phyloP scores from a whole-genome alignment of 92 coral and sea anemone species.

The Epizoanthus stellaris region DNA sequence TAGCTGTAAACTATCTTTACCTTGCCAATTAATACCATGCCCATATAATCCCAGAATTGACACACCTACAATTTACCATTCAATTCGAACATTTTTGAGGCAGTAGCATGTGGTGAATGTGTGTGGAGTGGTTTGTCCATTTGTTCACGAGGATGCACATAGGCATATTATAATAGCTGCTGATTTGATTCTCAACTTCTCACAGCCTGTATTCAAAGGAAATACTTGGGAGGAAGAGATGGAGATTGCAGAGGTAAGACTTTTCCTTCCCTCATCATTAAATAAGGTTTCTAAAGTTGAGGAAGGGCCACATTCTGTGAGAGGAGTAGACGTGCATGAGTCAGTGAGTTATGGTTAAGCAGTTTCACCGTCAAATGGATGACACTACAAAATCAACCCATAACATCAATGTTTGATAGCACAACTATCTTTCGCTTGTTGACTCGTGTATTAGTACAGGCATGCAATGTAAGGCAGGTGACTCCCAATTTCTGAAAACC shows the following conservation, averaged over 20 bases:
- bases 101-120: background rate
- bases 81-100: no score
- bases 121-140: background rate
- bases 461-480: no score
- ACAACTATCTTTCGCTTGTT: no score
- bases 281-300: background rate
- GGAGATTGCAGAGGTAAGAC: slow-evolving; percentile 94
- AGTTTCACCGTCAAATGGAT: no score
- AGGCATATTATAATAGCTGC: background rate
- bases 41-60: no score
- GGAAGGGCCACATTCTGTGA: background rate
- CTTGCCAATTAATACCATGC: no score
- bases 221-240: slow-evolving; percentile 84
- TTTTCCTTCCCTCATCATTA: background rate
- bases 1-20: no score
- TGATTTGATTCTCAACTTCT: background rate
- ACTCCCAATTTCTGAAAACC: no score
- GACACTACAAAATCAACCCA: no score
- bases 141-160: background rate
- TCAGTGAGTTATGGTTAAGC: background rate
- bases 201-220: slow-evolving; percentile 93
- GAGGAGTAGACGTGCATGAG: background rate
- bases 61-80: no score
- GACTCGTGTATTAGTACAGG: no score
- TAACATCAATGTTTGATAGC: no score